Evolutionary conservation across 2,797 vertebrate species (phyloP).

Genomic region (Miichthys miiuy): DNA sequence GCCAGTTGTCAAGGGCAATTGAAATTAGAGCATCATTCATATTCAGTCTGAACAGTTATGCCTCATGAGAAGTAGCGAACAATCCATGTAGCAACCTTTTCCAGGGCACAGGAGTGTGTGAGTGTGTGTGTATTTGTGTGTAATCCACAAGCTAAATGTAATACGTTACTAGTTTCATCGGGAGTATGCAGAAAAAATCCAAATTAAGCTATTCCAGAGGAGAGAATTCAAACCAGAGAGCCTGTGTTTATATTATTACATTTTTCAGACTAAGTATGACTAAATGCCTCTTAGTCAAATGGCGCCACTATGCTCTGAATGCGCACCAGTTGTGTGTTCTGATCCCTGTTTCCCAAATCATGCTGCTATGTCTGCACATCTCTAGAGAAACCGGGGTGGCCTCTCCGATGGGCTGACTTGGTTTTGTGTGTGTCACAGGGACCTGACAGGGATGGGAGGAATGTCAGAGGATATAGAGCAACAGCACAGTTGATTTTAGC

Average conservation of each 20-base stretch:
- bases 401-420: slow-evolving; percentile 7
- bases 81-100: slow-evolving; percentile 13
- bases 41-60: slow-evolving; percentile 34
- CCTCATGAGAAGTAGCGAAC: slow-evolving; percentile 15
- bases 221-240: slow-evolving; percentile 48
- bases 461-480: slow-evolving; percentile 26
- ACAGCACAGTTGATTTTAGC: slow-evolving; percentile 69
- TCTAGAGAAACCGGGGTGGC: slow-evolving; percentile 38
- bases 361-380: slow-evolving; percentile 40
- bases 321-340: slow-evolving; percentile 51
- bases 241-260: slow-evolving; percentile 48
- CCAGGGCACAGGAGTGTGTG: not conserved
- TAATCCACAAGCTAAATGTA: slow-evolving; percentile 7
- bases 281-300: slow-evolving; percentile 57
- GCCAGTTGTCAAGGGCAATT: slow-evolving; percentile 23
- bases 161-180: slow-evolving; percentile 28
- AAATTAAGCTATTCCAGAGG: slow-evolving; percentile 38
- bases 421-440: slow-evolving; percentile 29
- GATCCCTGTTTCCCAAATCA: slow-evolving; percentile 49
- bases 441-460: slow-evolving; percentile 31
- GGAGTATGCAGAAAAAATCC: slow-evolving; percentile 28
- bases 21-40: slow-evolving; percentile 49
- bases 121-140: slow-evolving; percentile 5
- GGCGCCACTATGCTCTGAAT: slow-evolving; percentile 46
- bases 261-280: slow-evolving; percentile 54